phyloP scores from a whole-genome alignment of 2,888 invertebrate species.

The Augiades crinisus region DNA sequence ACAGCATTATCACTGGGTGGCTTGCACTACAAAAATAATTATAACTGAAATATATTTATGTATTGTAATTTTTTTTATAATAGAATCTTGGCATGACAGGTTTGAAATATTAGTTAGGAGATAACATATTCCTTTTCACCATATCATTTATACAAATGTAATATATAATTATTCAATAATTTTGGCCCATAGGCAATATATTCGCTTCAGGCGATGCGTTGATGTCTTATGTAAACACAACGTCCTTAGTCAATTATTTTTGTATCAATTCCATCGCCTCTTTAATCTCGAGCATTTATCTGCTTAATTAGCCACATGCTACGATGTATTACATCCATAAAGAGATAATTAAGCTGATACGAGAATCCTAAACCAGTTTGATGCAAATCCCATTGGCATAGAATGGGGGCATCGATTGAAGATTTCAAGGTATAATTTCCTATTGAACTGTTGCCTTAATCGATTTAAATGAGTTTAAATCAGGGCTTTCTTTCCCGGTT shows the following conservation, averaged over 20 bases:
- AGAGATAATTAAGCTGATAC: conserved; percentile 49
- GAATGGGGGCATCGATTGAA: conserved; percentile 58
- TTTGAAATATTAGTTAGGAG: too few species aligned
- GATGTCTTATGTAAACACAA: neutral
- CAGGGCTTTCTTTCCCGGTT: conserved; percentile 30
- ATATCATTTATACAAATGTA: too few species aligned
- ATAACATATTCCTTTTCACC: too few species aligned
- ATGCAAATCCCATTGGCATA: conserved; percentile 50
- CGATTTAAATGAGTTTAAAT: conserved; percentile 55
- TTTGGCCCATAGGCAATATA: too few species aligned
- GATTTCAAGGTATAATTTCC: conserved; percentile 62
- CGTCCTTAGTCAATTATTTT: neutral
- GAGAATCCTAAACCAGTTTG: conserved; percentile 41
- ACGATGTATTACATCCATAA: conserved; percentile 49
- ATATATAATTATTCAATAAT: too few species aligned
- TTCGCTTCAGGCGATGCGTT: conserved; percentile 1
- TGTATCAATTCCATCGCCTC: conserved; percentile 1
- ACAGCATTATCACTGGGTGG: too few species aligned
- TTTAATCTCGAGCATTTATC: conserved; percentile 18
- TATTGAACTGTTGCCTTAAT: conserved; percentile 56
- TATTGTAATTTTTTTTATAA: too few species aligned
- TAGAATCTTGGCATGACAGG: too few species aligned
- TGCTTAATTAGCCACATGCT: conserved; percentile 40
- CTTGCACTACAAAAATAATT: too few species aligned
- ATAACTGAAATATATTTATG: too few species aligned